Evolutionary conservation across 2,888 invertebrate genomes (phyloP).

Genomic region (Dorcus parallelipipedus): DNA sequence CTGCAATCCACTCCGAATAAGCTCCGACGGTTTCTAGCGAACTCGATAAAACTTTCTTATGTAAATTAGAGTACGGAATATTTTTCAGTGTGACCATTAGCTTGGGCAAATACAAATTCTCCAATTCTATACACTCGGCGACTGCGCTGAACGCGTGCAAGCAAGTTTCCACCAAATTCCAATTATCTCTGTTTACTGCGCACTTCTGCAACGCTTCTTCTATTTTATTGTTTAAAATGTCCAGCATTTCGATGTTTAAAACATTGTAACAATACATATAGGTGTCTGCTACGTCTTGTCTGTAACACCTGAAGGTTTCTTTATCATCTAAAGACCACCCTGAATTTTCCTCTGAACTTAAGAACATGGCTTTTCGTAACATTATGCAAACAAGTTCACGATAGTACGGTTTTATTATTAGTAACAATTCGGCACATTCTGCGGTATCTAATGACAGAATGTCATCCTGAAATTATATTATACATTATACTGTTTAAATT

Average conservation of each 20-base stretch:
- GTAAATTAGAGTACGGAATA: constrained; percentile 60
- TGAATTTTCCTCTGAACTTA: constrained; percentile 52
- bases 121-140: constrained; percentile 60
- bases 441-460: constrained; percentile 53
- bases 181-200: constrained; percentile 35
- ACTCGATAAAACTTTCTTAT: constrained; percentile 61
- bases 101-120: constrained; percentile 55
- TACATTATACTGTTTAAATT: too few relatives aligned
- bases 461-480: constrained; percentile 55
- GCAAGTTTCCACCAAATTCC: constrained; percentile 63
- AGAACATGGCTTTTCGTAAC: constrained; percentile 76
- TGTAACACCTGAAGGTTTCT: constrained; percentile 74
- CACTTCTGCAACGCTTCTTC: constrained; percentile 53
- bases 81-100: constrained; percentile 60
- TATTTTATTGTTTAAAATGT: constrained; percentile 65
- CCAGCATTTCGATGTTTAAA: constrained; percentile 69
- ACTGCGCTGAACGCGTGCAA: constrained; percentile 64
- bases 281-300: constrained; percentile 46
- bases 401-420: constrained; percentile 73
- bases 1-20: constrained; percentile 82
- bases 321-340: constrained; percentile 74
- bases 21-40: constrained; percentile 76
- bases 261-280: constrained; percentile 81
- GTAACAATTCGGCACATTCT: constrained; percentile 51
- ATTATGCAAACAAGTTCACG: constrained; percentile 72